These are phyloP conservation scores for Eutrigla gurnardus DNA, from an alignment of 2,797 vertebrate species.

Conservation along the genomic window DNA sequence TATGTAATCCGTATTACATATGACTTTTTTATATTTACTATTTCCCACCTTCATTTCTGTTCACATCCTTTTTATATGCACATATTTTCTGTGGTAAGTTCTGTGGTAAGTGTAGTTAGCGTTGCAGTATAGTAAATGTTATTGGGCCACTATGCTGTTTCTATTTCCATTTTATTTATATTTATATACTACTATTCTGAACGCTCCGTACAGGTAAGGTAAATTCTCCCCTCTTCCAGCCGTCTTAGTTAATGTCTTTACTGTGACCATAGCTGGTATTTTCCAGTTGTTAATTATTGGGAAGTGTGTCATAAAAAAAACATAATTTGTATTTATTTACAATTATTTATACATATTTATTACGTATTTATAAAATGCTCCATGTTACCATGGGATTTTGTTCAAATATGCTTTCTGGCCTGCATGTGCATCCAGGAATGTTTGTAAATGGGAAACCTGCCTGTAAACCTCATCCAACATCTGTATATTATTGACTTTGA, in stretches of 20 bases:
- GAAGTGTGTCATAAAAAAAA: background rate
- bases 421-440: slow-evolving; percentile 5
- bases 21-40: background rate
- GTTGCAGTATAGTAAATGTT: background rate
- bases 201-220: background rate
- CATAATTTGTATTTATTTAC: background rate
- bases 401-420: slow-evolving; percentile 7
- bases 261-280: background rate
- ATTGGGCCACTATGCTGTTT: background rate
- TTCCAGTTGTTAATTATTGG: background rate
- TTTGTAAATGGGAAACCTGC: slow-evolving; percentile 34
- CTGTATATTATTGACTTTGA: slow-evolving; percentile 45
- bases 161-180: background rate
- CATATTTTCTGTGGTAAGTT: background rate
- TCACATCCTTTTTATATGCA: background rate
- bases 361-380: background rate
- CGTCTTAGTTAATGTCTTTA: slow-evolving; percentile 2
- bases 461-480: slow-evolving; percentile 35
- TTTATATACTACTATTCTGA: background rate
- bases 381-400: slow-evolving; percentile 10
- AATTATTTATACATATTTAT: slow-evolving; percentile 3
- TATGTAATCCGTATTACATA: background rate
- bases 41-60: background rate
- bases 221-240: background rate
- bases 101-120: background rate